Base-by-base conservation (phyloP, 2,888 invertebrate genomes). In the Drosophila acutilabella region DNA sequence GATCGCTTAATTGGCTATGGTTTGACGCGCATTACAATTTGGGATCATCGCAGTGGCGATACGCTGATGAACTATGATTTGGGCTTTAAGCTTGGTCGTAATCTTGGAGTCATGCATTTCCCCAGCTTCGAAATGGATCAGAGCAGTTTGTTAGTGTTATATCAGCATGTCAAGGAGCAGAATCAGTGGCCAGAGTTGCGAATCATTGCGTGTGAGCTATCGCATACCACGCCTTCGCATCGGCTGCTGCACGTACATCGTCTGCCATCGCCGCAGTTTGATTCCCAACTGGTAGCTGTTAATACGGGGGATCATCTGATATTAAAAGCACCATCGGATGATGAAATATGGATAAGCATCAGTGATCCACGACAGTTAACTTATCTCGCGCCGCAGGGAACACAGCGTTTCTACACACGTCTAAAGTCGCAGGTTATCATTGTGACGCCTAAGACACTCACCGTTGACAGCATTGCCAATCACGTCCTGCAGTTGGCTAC, bases 1-100 rank as follows among this genome's bases (percentile, higher is more conserved):
- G 91, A 92, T 54, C 91, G 91, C 56, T 62, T 92, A 11, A 88
- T 92, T 65, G 92, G 92, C 3, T 92, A 92, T 45, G 92, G 92
- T 0, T 80, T 84, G 4, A 83, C 89, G 4, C 91, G 91, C 23
- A 71, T 92, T 13, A 91, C 92, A 0, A 88, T 92, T 56, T 92
- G 92, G 92, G 91, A 92, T 80, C 91, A 92, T 77, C 91, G 90
- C 51, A 92, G 91, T 44, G 92, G 92, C 3, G 92, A 92, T 71
- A 90, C 90, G 8, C 75, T 92, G 8, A 90, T 91, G 86, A 91
- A 91, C 66, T 92, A 91, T 68, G 92, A 92, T 74, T 80, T 92
- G 42, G 87, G 87, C 38, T 85, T 90, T 30, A 61, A 82, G 1
- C 64, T 92, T 33, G 92, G 92, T 13, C 78, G 54, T 14, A 91